Base-by-base conservation (phyloP, 2,797 vertebrate species). In the Melanotaenia nigrans region DNA sequence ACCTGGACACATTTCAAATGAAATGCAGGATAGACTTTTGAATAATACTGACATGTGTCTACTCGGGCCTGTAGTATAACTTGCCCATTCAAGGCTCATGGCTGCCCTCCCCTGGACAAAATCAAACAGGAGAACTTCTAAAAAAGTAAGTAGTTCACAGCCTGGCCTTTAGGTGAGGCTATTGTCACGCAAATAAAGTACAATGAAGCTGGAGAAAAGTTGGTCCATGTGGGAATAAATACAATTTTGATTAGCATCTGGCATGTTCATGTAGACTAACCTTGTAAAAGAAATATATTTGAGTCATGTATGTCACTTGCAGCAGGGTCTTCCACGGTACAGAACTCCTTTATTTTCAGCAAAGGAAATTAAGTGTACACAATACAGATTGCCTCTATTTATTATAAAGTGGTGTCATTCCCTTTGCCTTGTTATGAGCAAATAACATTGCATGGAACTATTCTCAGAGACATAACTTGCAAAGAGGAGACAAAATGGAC, bases 41-140 rank as follows among this genome's bases (percentile, higher is more conserved):
- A 88, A 81, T 70, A 77, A 76, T 75, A 72, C 25, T 32, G 70
- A 70, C 61, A 78, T 55, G 51, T 57, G 40, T 73, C 65, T 66
- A 1, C n/a, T n/a, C 10, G 49, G 1, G 6, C 65, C 54, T 68
- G 51, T 69, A 65, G 53, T 4, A 2, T 22, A 79, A 62, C 59
- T 61, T 69, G 58, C 22, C 24, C 65, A 74, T 79, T 32, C 65
- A 77, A 90, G 88, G 92, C 87, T 92, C 87, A 35, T 76, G 91
- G 86, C 86, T 92, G 93, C 92, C 93, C 91, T 89, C 93, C 71
- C 70, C 85, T 91, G 93, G 90, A 90, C 80, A 89, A 83, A 85
- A 61, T 25, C 65, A 80, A 59, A 53, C 6, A n/a, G 33, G 73
- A 64, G 8, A 40, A 10, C 30, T 16, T 24, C 24, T 28, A 12